Percentiles rank a stretch among this genome's conserved stretches.
These are phyloP conservation scores for Zaprionus kolodkinae DNA, from an alignment of 1,140 invertebrate genomes.

Conservation along the genomic window DNA sequence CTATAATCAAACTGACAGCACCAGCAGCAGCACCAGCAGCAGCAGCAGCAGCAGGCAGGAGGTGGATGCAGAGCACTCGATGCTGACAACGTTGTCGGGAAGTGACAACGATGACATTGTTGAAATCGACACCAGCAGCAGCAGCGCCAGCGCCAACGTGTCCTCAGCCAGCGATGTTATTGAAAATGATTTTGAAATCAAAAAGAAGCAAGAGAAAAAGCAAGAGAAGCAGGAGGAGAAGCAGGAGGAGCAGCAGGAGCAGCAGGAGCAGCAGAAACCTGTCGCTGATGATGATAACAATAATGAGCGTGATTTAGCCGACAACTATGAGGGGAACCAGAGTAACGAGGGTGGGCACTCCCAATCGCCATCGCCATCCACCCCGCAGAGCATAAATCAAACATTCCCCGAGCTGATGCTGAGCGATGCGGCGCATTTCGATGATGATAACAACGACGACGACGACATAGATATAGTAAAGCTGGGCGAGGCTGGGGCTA, in stretches of 20 bases:
- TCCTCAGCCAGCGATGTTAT: conserved; percentile 44
- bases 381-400: conserved; percentile 61
- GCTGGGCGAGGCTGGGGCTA: conserved; percentile 46
- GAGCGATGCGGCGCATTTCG: conserved; percentile 61
- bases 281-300: conserved; percentile 76
- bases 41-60: conserved; percentile 13
- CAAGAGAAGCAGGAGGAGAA: not conserved
- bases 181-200: conserved; percentile 83
- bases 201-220: conserved; percentile 27
- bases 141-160: conserved; percentile 7
- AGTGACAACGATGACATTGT: conserved; percentile 78
- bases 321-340: conserved; percentile 68
- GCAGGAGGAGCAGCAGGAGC: conserved; percentile 1
- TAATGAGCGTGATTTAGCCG: conserved; percentile 83
- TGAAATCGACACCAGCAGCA: conserved; percentile 73
- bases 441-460: conserved; percentile 29
- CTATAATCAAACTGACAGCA: conserved; percentile 81
- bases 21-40: conserved; percentile 44
- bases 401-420: conserved; percentile 58
- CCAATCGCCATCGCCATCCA: conserved; percentile 28
- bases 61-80: conserved; percentile 13
- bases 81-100: conserved; percentile 32
- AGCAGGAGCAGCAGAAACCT: conserved; percentile 45
- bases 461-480: conserved; percentile 81
- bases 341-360: not conserved